Percentiles rank a stretch among this genome's conserved stretches.
These are phyloP conservation scores for Adoxophyes honmai DNA, from an alignment of 1,140 invertebrate genomes.

Conservation along the genomic window DNA sequence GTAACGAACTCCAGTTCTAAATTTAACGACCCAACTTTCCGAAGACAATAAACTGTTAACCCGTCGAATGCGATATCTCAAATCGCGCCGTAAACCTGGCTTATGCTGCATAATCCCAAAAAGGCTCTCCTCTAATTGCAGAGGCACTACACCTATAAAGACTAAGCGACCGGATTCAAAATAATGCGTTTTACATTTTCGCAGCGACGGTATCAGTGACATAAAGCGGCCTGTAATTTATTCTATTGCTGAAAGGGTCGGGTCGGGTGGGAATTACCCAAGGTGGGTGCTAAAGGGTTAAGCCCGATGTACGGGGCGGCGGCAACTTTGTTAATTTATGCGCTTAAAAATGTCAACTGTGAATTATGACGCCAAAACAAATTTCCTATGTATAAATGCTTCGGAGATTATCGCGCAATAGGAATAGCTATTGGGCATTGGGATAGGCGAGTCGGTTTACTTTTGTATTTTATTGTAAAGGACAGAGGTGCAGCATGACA, in stretches of 20 bases:
- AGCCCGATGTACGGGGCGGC: slow-evolving; percentile 72
- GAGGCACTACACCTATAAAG: slow-evolving; percentile 69
- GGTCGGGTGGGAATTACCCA: slow-evolving; percentile 74
- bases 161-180: slow-evolving; percentile 73
- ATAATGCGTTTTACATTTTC: slow-evolving; percentile 76
- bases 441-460: too few species aligned
- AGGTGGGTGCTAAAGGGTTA: slow-evolving; percentile 77
- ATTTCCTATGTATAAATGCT: slow-evolving; percentile 55
- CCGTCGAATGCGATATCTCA: slow-evolving; percentile 45
- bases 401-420: slow-evolving; percentile 19
- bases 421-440: neutral
- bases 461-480: too few species aligned
- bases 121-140: slow-evolving; percentile 70
- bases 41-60: slow-evolving; percentile 17
- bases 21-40: neutral
- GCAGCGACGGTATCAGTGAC: slow-evolving; percentile 71
- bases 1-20: neutral
- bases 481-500: too few species aligned
- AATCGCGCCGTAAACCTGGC: slow-evolving; percentile 48
- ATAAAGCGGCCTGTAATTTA: slow-evolving; percentile 76
- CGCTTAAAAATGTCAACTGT: slow-evolving; percentile 75
- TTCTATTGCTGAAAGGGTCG: slow-evolving; percentile 77
- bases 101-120: slow-evolving; percentile 25
- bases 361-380: slow-evolving; percentile 75
- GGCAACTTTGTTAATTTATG: slow-evolving; percentile 76